Base-by-base conservation (phyloP, 2,797 vertebrate species). In the Tarsius wallacei region DNA sequence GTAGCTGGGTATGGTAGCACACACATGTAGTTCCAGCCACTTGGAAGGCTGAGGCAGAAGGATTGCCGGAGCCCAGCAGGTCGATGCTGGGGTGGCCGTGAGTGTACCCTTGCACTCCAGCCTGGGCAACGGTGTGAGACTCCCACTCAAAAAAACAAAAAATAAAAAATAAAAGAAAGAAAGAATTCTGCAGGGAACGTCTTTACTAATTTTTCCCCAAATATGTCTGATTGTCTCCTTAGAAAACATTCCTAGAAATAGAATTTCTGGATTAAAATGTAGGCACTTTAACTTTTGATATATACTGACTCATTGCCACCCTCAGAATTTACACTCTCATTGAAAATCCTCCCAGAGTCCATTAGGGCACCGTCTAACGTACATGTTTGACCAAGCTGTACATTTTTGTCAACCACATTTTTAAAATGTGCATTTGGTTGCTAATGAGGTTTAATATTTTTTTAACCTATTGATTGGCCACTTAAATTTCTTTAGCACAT, bases 261-360 rank as follows among this genome's bases (percentile, higher is more conserved):
- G 24, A 90, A 96, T 82, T 74, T 86, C 73, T 86, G 16, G 63
- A n/a, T 95, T 42, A 61, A 93, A 70, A 90, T 4, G 5, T 68
- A 53, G 31, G 15, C 15, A 64, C 24, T 91, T 93, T 83, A 93
- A 81, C 10, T 91, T 93, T 89, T 91, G 7, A 84, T 70, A 71
- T 2, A 5, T 71, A 83, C 47, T 73, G 71, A 91, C 57, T 66
- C 71, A 70, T 28, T 89, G 49, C 22, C 76, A 9, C 12, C 47
- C 26, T 3, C 26, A 57, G 70, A 88, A 7, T 4, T 55, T 74
- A 11, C 36, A 49, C 14, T n/a, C 36, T 84, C 64, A 59, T 31
- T 77, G 5, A 71, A 76, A 91, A 80, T 51, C 22, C n/a, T 77
- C 2, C 26, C 36, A 88, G 31, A 22, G 16, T 76, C 22, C 55